These are phyloP conservation scores for Rhamnusium bicolor DNA, from an alignment of 2,888 invertebrate genomes.

Conservation along the genomic window DNA sequence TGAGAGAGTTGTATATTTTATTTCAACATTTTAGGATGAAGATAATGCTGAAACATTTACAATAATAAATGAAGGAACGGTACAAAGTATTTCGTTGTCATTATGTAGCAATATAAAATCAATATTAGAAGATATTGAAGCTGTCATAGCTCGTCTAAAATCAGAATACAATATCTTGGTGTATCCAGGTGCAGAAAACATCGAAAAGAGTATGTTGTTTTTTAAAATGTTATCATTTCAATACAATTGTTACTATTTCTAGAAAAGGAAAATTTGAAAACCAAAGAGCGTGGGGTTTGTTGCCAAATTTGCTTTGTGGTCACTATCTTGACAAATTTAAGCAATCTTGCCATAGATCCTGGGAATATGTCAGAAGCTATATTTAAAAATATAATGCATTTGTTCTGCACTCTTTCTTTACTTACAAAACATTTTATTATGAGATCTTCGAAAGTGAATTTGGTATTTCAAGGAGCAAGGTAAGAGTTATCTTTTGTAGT, in stretches of 20 bases:
- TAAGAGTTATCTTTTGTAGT: no score
- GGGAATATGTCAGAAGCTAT: slow-evolving; percentile 74
- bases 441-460: slow-evolving; percentile 71
- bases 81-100: slow-evolving; percentile 64
- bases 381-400: slow-evolving; percentile 73
- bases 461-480: slow-evolving; percentile 73
- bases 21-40: slow-evolving; percentile 59
- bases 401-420: slow-evolving; percentile 74
- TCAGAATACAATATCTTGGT: slow-evolving; percentile 66
- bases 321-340: slow-evolving; percentile 72
- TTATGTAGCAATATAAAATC: slow-evolving; percentile 68
- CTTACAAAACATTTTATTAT: slow-evolving; percentile 76
- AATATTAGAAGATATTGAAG: slow-evolving; percentile 69
- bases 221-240: neutral
- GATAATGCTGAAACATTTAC: slow-evolving; percentile 61
- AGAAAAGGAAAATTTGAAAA: slow-evolving; percentile 71
- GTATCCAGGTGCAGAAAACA: slow-evolving; percentile 61
- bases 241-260: slow-evolving; percentile 44
- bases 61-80: slow-evolving; percentile 67
- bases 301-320: slow-evolving; percentile 75
- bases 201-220: slow-evolving; percentile 63
- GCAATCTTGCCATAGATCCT: slow-evolving; percentile 72
- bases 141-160: slow-evolving; percentile 66
- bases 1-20: no score
- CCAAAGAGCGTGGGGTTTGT: slow-evolving; percentile 74